Evolutionary conservation across 2,888 invertebrate genomes (phyloP), one percentile per base, ranked within the genome.

Genomic region (Drosophila prostipennis): DNA sequence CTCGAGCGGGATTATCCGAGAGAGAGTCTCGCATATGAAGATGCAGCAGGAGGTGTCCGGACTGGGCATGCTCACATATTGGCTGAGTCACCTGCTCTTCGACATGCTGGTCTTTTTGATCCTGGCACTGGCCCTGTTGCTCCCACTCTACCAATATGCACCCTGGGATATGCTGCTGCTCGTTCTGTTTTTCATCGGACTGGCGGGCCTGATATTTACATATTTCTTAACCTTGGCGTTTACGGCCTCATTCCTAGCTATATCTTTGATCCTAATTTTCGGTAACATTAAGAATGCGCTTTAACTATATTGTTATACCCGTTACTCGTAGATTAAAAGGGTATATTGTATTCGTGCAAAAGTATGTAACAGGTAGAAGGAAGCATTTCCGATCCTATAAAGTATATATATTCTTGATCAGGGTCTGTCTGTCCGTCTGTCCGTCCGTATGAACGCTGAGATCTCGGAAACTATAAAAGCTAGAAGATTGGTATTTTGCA

Each of bases 1-100:
- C 80, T 90, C 94, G 34, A 92, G 94, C 89, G 94, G 73, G 90
- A 91, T 57, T 53, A 72, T 13, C 65, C 94, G 91, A 96, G 96
- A 89, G n/a, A n/a, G 39, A 91, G 94, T 5, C 0, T 93, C n/a
- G 37, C 94, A 95, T 51, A 94, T 95, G 0, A 96, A 96, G 87
- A 93, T 96, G 68, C 92, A 96, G 29, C 96, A 96, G 86, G 94
- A 94, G 78, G 95, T 96, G 0, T 94, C 95, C 2, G 96, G 96
- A 0, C 93, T 95, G 0, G 93, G 94, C 72, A 94, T 95, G 0
- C 89, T 92, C 0, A 93, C 94, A 5, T 94, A 95, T n/a, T n/a
- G n/a, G n/a, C n/a, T 93, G 4, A 93, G 94, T 0, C 94, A 95
- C 0, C 94, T 94, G n/a, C 42, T 95, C 0, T 95, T 72, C 48